Percentiles rank a stretch among this genome's conserved stretches.
These are phyloP conservation scores for Aleiodes alternator DNA, from an alignment of 2,888 invertebrate genomes.

Conservation along the genomic window DNA sequence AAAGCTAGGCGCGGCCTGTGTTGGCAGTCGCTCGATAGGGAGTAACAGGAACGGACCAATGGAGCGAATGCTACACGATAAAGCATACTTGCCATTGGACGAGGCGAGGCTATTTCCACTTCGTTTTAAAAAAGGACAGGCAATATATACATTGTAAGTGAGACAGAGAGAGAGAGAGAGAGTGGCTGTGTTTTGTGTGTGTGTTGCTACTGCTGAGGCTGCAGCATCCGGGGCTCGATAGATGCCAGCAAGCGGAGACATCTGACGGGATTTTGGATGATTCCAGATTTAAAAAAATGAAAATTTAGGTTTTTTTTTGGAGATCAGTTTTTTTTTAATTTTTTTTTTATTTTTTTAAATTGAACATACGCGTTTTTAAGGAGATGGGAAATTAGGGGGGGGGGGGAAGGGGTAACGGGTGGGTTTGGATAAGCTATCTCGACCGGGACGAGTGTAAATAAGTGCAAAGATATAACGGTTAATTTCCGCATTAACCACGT, in stretches of 20 bases:
- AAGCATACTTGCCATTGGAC: constrained; percentile 70
- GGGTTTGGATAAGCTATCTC: constrained; percentile 52
- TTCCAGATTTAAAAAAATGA: background rate
- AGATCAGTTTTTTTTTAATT: no score
- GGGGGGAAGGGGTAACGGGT: constrained; percentile 18
- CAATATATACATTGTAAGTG: constrained; percentile 9
- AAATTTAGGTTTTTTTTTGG: background rate
- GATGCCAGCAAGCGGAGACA: constrained; percentile 65
- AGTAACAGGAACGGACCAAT: constrained; percentile 69
- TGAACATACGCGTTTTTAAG: background rate
- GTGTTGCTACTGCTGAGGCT: constrained; percentile 54
- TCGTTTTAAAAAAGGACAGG: constrained; percentile 51
- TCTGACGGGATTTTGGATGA: constrained; percentile 61
- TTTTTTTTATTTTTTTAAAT: background rate
- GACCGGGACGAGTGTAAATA: constrained; percentile 61
- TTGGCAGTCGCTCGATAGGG: constrained; percentile 72
- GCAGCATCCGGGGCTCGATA: constrained; percentile 55
- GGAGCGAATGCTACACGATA: constrained; percentile 64
- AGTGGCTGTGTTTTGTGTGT: constrained; percentile 23
- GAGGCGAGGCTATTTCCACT: constrained; percentile 58
- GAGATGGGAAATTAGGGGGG: no score
- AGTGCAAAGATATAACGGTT: constrained; percentile 75
- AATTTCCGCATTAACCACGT: constrained; percentile 72
- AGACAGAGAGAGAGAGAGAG: constrained; percentile 23
- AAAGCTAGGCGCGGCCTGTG: constrained; percentile 72